A percentile compares a stretch with the other conserved stretches of the same genome.
phyloP scores from a whole-genome alignment of 2,888 invertebrate species.

The Coleophora flavipennella region DNA sequence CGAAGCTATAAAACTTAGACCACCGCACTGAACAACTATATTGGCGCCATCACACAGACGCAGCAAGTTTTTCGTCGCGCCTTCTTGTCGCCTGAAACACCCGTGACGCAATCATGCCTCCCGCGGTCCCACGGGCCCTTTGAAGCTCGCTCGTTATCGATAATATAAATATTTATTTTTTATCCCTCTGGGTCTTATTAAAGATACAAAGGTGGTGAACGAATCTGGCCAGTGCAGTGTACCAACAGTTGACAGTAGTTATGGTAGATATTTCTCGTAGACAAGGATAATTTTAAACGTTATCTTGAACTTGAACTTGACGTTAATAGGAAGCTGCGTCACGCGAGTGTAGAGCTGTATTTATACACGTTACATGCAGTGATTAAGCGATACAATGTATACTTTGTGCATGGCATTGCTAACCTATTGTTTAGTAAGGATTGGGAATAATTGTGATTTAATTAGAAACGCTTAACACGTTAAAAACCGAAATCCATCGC shows the following conservation, averaged over 20 bases:
- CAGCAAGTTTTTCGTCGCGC: slow-evolving; percentile 50
- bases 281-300: too few species aligned
- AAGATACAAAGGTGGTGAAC: slow-evolving; percentile 26
- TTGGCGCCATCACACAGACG: slow-evolving; percentile 55
- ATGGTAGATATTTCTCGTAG: slow-evolving; percentile 5
- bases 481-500: too few species aligned
- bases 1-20: slow-evolving; percentile 7
- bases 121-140: slow-evolving; percentile 26
- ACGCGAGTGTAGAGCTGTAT: too few species aligned
- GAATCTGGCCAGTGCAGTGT: slow-evolving; percentile 33
- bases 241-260: background rate
- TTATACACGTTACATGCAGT: too few species aligned
- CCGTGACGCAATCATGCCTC: slow-evolving; percentile 50
- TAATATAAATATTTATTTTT: slow-evolving; percentile 58
- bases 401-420: too few species aligned
- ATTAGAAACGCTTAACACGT: too few species aligned
- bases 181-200: slow-evolving; percentile 34
- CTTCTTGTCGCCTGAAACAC: slow-evolving; percentile 44
- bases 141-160: slow-evolving; percentile 10
- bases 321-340: too few species aligned
- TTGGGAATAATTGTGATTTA: too few species aligned
- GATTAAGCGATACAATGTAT: too few species aligned
- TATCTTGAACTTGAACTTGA: too few species aligned
- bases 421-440: too few species aligned
- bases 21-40: slow-evolving; percentile 17